These are phyloP conservation scores for Lemur catta DNA, from an alignment of 2,797 vertebrate genomes.

Conservation along the genomic window DNA sequence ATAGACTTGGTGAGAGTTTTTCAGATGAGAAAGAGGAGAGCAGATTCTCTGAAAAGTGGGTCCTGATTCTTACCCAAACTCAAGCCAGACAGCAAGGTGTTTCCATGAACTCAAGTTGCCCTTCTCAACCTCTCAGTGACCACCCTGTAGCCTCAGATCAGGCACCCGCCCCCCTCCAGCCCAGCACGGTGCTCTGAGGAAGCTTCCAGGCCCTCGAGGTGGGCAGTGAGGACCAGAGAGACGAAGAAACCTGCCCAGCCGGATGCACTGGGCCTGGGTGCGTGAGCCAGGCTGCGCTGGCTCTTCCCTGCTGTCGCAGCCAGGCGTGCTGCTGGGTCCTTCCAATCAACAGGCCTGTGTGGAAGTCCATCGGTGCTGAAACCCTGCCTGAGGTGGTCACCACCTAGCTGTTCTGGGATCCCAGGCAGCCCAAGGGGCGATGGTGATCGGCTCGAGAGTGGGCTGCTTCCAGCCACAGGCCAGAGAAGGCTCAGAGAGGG, in stretches of 20 bases:
- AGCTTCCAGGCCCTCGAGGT: neutral
- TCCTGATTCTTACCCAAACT: neutral
- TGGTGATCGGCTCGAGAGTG: neutral
- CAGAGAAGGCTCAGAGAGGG: neutral
- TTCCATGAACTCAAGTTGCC: neutral
- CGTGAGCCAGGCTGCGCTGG: fast-evolving
- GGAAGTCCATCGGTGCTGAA: fast-evolving
- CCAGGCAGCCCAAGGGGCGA: neutral
- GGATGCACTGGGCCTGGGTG: neutral
- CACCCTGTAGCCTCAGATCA: neutral
- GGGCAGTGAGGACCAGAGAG: neutral
- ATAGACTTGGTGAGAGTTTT: neutral
- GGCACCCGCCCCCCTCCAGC: neutral
- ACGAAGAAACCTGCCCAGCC: neutral
- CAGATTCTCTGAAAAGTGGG: neutral
- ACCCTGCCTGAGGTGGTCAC: neutral
- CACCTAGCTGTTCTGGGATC: neutral
- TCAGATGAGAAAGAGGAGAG: neutral
- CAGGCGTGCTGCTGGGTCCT: neutral
- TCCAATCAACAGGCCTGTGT: neutral
- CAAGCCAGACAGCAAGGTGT: neutral
- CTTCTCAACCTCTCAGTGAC: neutral
- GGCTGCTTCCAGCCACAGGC: neutral
- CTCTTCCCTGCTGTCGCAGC: fast-evolving
- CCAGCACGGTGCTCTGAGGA: neutral